Evolutionary conservation across 2,113 vertebrate genomes (phyloP).

Genomic region (Nesoenas mayeri): DNA sequence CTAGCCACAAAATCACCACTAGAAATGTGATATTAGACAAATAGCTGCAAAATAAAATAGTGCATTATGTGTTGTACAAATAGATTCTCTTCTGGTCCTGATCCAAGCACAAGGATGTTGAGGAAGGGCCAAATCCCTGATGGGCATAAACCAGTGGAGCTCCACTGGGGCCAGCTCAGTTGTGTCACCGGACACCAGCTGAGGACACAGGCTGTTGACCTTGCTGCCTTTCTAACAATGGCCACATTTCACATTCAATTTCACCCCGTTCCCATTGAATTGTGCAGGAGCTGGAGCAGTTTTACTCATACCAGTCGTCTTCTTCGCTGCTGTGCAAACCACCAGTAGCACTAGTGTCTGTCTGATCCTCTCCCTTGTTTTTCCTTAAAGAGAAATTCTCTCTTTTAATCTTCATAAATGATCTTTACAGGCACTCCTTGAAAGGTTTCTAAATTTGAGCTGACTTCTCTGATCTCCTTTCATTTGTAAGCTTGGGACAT

Average conservation of each 20-base stretch:
- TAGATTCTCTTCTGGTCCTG: not conserved
- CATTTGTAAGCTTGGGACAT: conserved; percentile 21
- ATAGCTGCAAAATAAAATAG: not conserved
- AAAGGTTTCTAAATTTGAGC: conserved; percentile 20
- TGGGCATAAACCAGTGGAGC: rapidly evolving
- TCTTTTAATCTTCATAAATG: conserved; percentile 44
- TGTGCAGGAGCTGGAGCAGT: not conserved
- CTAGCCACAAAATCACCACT: not conserved
- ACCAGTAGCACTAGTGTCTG: not conserved
- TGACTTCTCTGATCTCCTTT: conserved; percentile 42
- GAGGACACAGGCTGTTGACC: not conserved
- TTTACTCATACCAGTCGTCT: not conserved
- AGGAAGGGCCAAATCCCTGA: not conserved
- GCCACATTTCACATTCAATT: not conserved
- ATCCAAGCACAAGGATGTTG: not conserved
- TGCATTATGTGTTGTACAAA: not conserved
- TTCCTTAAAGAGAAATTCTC: conserved; percentile 10
- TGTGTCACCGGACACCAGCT: not conserved
- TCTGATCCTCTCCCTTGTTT: not conserved
- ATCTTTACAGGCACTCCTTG: not conserved
- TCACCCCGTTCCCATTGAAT: not conserved
- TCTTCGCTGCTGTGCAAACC: not conserved
- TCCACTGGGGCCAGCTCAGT: not conserved
- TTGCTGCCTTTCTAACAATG: not conserved
- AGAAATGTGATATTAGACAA: not conserved